phyloP scores from a whole-genome alignment of 2,113 vertebrate genomes.

The Caretta caretta region DNA sequence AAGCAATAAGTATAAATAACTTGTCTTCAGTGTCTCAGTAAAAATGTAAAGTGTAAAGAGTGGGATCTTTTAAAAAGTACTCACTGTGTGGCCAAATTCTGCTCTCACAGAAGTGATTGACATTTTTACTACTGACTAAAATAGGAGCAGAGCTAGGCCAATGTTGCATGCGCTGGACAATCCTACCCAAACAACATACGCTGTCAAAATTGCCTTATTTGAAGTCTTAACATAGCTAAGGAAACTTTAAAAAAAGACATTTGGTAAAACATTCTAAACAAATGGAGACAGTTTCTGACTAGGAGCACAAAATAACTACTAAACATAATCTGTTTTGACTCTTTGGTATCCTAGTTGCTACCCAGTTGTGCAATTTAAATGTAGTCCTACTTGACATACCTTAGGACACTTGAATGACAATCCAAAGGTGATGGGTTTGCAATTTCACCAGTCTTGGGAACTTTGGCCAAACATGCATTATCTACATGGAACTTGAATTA shows the following conservation, averaged over 20 bases:
- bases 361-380: background rate
- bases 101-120: background rate
- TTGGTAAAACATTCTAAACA: background rate
- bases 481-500: background rate
- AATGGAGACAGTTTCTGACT: background rate
- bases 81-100: background rate
- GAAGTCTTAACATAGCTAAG: background rate
- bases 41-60: background rate
- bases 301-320: background rate
- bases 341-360: background rate
- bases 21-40: background rate
- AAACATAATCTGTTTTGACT: background rate
- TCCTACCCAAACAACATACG: background rate
- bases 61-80: background rate
- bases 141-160: background rate
- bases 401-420: background rate
- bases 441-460: fast-evolving
- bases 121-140: background rate
- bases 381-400: background rate
- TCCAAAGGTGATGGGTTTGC: background rate
- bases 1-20: background rate
- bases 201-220: background rate
- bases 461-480: fast-evolving
- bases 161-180: background rate
- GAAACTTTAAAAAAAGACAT: background rate